A percentile compares a stretch with the other conserved stretches of the same genome.
These are phyloP conservation scores for Corythornis madagascariensis DNA, from an alignment of 2,113 vertebrate genomes.

Conservation along the genomic window DNA sequence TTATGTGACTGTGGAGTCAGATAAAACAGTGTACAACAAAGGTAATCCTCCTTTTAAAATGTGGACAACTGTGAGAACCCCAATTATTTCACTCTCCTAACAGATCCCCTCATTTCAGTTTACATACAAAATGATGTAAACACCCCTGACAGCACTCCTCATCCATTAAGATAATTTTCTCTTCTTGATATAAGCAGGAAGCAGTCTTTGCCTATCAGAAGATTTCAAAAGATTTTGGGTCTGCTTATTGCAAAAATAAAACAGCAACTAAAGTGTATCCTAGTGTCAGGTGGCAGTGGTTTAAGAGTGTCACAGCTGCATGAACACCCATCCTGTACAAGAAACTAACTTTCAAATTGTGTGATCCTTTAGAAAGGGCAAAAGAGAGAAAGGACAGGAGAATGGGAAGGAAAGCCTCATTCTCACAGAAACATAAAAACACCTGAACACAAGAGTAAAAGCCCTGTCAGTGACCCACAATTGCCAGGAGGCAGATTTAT, in stretches of 20 bases:
- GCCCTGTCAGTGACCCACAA: background rate
- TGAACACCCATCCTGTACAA: background rate
- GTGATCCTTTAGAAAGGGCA: too few species aligned
- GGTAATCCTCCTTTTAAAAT: background rate
- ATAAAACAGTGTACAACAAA: background rate
- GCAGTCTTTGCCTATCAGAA: background rate
- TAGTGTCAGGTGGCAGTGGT: background rate
- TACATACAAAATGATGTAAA: background rate
- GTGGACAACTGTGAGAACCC: background rate
- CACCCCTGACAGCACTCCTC: background rate
- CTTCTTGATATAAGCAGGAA: background rate
- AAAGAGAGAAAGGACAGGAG: background rate
- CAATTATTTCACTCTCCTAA: background rate
- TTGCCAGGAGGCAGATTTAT: background rate
- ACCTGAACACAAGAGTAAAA: background rate
- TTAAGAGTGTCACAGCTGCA: background rate
- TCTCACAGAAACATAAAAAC: background rate
- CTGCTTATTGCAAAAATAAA: background rate
- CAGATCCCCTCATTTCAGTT: background rate
- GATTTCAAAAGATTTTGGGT: background rate
- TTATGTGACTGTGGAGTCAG: background rate
- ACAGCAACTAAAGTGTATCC: background rate
- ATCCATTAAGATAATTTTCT: background rate
- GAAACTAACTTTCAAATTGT: background rate
- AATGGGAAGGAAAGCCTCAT: background rate